phyloP scores from a whole-genome alignment of 2,797 vertebrate species.

The Lacerta bilineata region DNA sequence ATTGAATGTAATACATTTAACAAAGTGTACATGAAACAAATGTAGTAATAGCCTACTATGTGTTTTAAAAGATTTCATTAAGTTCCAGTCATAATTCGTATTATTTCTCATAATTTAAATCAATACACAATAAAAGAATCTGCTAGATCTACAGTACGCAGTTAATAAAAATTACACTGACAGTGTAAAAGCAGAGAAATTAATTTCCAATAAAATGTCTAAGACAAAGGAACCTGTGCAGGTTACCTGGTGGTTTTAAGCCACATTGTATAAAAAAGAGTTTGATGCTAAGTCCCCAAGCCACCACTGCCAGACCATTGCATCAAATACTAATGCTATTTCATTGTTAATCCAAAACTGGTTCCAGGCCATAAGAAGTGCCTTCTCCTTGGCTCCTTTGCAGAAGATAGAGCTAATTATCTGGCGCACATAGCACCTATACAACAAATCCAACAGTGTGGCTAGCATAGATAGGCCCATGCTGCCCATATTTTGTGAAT shows the following conservation, averaged over 20 bases:
- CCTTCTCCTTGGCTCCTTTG: not conserved
- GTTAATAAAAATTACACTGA: constrained; percentile 25
- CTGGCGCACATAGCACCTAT: not conserved
- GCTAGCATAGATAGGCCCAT: not conserved
- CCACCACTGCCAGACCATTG: not conserved
- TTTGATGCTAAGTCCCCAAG: not conserved
- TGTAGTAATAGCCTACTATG: not conserved
- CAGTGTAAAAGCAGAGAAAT: not conserved
- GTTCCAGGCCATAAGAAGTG: not conserved
- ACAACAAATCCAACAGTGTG: not conserved
- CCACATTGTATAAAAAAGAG: not conserved
- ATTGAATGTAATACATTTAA: constrained; percentile 19
- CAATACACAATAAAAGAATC: not conserved
- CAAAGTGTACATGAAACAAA: not conserved
- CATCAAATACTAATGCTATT: not conserved
- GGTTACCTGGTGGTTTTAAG: not conserved
- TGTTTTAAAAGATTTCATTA: constrained; percentile 39
- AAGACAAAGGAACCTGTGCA: not conserved
- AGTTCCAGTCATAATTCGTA: constrained; percentile 5
- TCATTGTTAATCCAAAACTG: not conserved
- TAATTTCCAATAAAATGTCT: constrained; percentile 32
- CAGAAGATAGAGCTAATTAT: not conserved
- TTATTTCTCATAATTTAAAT: constrained; percentile 31
- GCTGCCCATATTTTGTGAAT: not conserved
- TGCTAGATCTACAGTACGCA: not conserved